Evolutionary conservation across 2,888 invertebrate genomes (phyloP).

Genomic region (Volucella inflata): DNA sequence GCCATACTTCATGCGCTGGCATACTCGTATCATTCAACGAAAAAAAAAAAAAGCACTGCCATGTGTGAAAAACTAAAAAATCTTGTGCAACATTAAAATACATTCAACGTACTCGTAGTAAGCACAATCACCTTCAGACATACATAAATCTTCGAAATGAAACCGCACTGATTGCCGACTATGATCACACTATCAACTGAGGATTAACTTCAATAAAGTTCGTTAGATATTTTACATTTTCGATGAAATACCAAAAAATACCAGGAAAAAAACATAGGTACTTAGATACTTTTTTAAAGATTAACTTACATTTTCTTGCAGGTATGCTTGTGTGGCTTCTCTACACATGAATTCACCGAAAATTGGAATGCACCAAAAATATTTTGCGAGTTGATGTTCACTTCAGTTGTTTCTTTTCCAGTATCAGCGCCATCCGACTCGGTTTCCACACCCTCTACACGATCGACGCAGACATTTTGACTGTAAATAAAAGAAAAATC

Average conservation of each 20-base stretch:
- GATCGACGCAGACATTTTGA: constrained; percentile 87
- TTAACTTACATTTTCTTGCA: constrained; percentile 83
- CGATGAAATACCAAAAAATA: constrained; percentile 6
- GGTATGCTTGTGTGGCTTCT: constrained; percentile 83
- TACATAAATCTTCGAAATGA: constrained; percentile 11
- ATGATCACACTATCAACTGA: too few relatives aligned
- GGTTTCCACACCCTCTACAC: constrained; percentile 83
- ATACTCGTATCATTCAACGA: too few relatives aligned
- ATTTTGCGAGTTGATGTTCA: constrained; percentile 32
- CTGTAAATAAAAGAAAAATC: constrained; percentile 81
- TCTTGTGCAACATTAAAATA: background rate
- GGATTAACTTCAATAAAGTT: too few relatives aligned
- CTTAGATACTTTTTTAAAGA: constrained; percentile 15
- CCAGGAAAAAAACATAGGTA: background rate
- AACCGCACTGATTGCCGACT: background rate
- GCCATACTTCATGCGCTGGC: constrained; percentile 14
- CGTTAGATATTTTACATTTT: constrained; percentile 5
- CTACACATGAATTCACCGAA: constrained; percentile 83
- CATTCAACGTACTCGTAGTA: constrained; percentile 16
- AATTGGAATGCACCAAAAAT: constrained; percentile 82
- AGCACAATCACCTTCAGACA: background rate
- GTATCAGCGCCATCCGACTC: constrained; percentile 75
- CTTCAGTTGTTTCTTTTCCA: constrained; percentile 72
- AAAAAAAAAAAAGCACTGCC: constrained; percentile 13
- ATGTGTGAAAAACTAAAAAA: background rate